Base-by-base conservation (phyloP, 2,113 vertebrate species). In the Corapipo altera region DNA sequence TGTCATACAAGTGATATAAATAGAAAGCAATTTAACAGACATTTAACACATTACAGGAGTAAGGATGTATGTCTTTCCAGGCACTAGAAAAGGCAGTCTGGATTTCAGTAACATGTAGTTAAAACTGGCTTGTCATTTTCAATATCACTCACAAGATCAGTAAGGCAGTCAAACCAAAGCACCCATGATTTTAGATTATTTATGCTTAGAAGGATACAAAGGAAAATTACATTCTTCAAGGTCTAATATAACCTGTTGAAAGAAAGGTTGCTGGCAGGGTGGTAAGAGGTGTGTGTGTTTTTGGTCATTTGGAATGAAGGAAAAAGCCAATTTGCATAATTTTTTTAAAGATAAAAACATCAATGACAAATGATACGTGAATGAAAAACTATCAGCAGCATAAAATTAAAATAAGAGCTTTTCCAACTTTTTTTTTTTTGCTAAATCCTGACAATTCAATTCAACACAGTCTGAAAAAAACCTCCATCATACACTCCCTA, bases 161-260 rank as follows among this genome's bases (percentile, higher is more conserved):
- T 94, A 96, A 96, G 96, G 95, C 93, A 96, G 76, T 65, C 61
- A 77, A 84, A 85, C 69, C 85, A 81, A 80, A 94, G 88, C 94
- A 96, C 88, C 90, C 85, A 65, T 72, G 21, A 65, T 44, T 88
- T 88, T 65, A 81, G 44, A 69, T 52, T 69, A 80, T 37, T 95
- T 86, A 76, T 43, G 84, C 37, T 87, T 28, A 61, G 83, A 55
- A 80, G 27, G 59, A 88, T 22, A 90, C 8, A 64, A 14, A 52
- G 0, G 1, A 46, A 49, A 93, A 80, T 93, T 77, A 94, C 92
- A 95, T 96, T 96, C 95, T 84, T 93, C 73, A 82, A 65, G 37
- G 49, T 75, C 57, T 72, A 74, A 83, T 9, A 39, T 2, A 41
- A 92, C 23, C 30, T 20, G 35, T 24, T 84, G 30, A 62, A 77